Percentiles rank a stretch among this genome's conserved stretches.
phyloP scores from a whole-genome alignment of 2,888 invertebrate species.

The Xestoiulus laeticollis region DNA sequence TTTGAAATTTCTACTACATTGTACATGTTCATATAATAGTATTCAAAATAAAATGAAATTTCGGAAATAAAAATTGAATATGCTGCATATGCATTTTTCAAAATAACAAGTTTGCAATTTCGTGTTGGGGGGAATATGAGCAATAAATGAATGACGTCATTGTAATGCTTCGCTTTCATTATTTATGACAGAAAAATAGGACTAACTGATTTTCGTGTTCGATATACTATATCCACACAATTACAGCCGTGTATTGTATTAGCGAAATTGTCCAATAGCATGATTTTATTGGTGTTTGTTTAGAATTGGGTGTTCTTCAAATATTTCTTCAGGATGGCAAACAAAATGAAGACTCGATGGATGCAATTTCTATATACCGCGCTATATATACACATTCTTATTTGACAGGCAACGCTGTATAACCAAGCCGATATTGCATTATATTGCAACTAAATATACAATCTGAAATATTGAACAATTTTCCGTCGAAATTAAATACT shows the following conservation, averaged over 20 bases:
- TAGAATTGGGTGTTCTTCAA: conserved; percentile 39
- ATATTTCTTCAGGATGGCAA: conserved; percentile 31
- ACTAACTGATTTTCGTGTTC: background rate
- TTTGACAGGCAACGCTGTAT: background rate
- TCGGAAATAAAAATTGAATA: no score
- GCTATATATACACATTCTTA: background rate
- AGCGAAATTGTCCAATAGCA: conserved; percentile 41
- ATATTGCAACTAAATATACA: conserved; percentile 41
- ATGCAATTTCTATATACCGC: conserved; percentile 24
- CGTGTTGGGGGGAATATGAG: background rate
- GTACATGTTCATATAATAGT: no score
- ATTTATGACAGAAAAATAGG: background rate
- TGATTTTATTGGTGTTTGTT: conserved; percentile 41
- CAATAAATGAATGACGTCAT: conserved; percentile 14
- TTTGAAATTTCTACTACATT: no score
- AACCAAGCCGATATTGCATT: conserved; percentile 35
- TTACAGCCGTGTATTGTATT: conserved; percentile 34
- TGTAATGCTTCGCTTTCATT: background rate
- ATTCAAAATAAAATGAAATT: no score
- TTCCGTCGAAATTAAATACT: conserved; percentile 40
- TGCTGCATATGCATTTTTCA: background rate
- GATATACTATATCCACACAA: conserved; percentile 15
- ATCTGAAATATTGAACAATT: conserved; percentile 39
- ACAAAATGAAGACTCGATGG: conserved; percentile 28
- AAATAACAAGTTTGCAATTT: background rate